Conservation (phyloP, 2,888 invertebrate genomes). For the Patella pellucida region DNA sequence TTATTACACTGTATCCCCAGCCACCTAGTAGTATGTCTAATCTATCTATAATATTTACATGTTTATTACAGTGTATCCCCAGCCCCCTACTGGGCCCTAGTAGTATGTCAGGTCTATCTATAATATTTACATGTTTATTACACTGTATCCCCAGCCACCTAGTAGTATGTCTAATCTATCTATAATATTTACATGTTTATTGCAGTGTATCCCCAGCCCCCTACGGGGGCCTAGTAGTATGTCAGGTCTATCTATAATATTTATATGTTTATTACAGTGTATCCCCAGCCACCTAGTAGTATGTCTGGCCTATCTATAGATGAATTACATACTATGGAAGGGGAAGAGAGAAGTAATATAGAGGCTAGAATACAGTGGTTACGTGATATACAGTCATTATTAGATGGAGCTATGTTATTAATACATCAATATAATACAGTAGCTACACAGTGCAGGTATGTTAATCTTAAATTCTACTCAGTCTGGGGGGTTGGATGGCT, state of each 20-base stretch:
- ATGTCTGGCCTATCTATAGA: constrained; percentile 84
- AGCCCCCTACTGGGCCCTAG: too few species aligned
- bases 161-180: constrained; percentile 77
- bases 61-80: constrained; percentile 50
- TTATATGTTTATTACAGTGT: constrained; percentile 35
- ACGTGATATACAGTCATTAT: constrained; percentile 86
- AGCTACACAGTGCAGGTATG: constrained; percentile 54
- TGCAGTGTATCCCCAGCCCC: constrained; percentile 64
- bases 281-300: constrained; percentile 68
- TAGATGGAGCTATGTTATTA: constrained; percentile 93
- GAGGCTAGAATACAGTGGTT: constrained; percentile 91
- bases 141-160: constrained; percentile 64
- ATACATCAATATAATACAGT: constrained; percentile 87
- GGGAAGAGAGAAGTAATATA: constrained; percentile 86
- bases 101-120: too few species aligned
- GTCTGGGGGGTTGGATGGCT: too few species aligned
- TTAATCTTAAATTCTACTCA: background rate
- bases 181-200: too few species aligned
- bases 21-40: constrained; percentile 76
- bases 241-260: constrained; percentile 76
- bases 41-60: constrained; percentile 73
- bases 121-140: too few species aligned
- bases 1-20: constrained; percentile 53
- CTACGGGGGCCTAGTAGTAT: constrained; percentile 74
- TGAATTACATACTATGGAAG: constrained; percentile 90